phyloP scores from a whole-genome alignment of 2,113 vertebrate species.

The Chloropsis cyanopogon region DNA sequence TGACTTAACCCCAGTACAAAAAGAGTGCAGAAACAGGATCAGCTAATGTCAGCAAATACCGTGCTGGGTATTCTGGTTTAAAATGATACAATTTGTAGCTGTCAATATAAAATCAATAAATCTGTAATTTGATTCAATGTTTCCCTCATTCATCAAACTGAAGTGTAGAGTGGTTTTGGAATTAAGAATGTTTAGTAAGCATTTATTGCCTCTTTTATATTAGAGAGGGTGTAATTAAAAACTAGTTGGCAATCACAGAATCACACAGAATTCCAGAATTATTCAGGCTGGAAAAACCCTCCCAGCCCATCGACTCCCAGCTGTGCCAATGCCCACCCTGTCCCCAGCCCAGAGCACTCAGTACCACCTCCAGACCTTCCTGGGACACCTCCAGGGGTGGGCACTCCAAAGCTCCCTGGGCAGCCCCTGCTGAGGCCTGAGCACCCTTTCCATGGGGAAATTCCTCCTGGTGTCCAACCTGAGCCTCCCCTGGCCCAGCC shows the following conservation, averaged over 20 bases:
- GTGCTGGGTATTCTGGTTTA: not conserved
- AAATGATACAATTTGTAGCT: not conserved
- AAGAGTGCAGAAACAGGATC: not conserved
- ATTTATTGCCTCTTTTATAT: not conserved
- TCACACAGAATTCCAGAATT: not conserved
- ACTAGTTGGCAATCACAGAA: not conserved
- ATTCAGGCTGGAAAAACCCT: fast-evolving
- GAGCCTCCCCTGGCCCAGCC: not conserved
- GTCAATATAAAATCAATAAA: not conserved
- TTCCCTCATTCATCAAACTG: not conserved
- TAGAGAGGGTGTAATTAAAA: not conserved
- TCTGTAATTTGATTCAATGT: not conserved
- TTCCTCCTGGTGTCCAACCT: not conserved
- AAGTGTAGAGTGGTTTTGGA: not conserved
- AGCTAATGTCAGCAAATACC: not conserved
- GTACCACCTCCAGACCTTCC: not conserved
- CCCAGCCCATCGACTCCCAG: fast-evolving
- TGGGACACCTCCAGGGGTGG: not conserved
- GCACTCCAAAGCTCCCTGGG: not conserved
- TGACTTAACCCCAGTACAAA: not conserved
- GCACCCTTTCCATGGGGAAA: not conserved
- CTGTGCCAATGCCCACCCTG: not conserved
- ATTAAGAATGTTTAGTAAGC: not conserved
- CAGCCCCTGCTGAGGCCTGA: not conserved
- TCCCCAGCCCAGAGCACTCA: not conserved